Conservation (phyloP, 1,140 invertebrate species). For the Aphelenchoides avenae region DNA sequence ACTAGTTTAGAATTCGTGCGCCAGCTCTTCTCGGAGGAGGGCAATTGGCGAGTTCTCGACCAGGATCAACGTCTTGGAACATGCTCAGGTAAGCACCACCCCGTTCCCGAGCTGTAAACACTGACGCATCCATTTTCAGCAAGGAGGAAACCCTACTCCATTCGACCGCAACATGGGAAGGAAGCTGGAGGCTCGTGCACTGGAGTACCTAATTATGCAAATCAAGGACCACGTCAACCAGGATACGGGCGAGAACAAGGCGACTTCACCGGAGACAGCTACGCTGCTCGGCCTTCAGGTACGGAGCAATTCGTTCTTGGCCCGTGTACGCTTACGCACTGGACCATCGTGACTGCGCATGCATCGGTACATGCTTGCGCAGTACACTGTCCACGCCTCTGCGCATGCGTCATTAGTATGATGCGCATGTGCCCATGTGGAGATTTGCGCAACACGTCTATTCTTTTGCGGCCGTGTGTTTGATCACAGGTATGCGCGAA, state of each 20-base stretch:
- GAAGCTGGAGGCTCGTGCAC: conserved; percentile 90
- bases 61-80: conserved; percentile 32
- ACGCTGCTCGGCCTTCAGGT: conserved; percentile 58
- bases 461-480: too few species aligned
- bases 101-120: conserved; percentile 1
- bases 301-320: too few species aligned
- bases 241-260: conserved; percentile 53
- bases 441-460: too few species aligned
- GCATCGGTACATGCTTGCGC: too few species aligned
- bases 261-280: conserved; percentile 52
- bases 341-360: too few species aligned
- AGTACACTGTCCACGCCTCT: too few species aligned
- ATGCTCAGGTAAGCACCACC: too few species aligned
- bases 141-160: conserved; percentile 85
- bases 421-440: too few species aligned
- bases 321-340: too few species aligned
- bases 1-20: too few species aligned
- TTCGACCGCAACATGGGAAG: conserved; percentile 98
- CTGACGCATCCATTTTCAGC: conserved; percentile 35
- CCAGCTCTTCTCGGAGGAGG: conserved; percentile 89
- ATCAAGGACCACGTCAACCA: conserved; percentile 58
- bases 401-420: too few species aligned
- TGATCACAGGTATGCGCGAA: too few species aligned
- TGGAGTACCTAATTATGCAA: conserved; percentile 70
- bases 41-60: conserved; percentile 67